Base-by-base conservation (phyloP, 1,140 invertebrate genomes). In the Oryzaephilus surinamensis region DNA sequence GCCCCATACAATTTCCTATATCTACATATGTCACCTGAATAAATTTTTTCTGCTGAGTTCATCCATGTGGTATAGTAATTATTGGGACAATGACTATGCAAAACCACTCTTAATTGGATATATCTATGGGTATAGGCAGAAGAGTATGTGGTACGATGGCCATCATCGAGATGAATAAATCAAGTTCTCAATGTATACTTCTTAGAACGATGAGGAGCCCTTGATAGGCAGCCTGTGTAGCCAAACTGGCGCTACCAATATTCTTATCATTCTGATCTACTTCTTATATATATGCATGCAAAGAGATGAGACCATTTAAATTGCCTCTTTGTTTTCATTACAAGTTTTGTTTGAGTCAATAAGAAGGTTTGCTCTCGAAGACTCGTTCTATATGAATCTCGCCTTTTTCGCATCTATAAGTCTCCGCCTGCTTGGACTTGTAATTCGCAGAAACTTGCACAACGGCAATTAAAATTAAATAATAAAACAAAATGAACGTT, bases 261-360 rank as follows among this genome's bases (percentile, higher is more conserved):
- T 16, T 16, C 21, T 12, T 37, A 37, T 37, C 21, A 24, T 36
- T 15, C 24, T 38, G 36, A 38, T 38, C 36, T 30, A 38, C 30
- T n/a, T n/a, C 36, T 29, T 26, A 43, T 38, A 46, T 46, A 38
- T 38, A 46, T 41, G 45, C 45, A 38, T 37, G 43, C 40, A 38
- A n/a, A n/a, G n/a, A n/a, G n/a, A n/a, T 42, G 43, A 41, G 45
- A 41, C 51, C 45, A 41, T 55, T 55, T 55, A 55, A 55, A 55
- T 53, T 53, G 51, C 46, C 45, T 51, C 48, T 53, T 55, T 53
- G 51, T 55, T 48, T 51, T 51, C 46, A 39, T 48, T 48, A 45
- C 38, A 27, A 44, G 38, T 36, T 31, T 20, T 15, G 33, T 32
- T 38, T n/a, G n/a, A n/a, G n/a, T n/a, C n/a, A n/a, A n/a, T n/a